A percentile compares a stretch with the other conserved stretches of the same genome.
These are phyloP conservation scores for Empis livida DNA, from an alignment of 2,888 invertebrate species.

Conservation along the genomic window DNA sequence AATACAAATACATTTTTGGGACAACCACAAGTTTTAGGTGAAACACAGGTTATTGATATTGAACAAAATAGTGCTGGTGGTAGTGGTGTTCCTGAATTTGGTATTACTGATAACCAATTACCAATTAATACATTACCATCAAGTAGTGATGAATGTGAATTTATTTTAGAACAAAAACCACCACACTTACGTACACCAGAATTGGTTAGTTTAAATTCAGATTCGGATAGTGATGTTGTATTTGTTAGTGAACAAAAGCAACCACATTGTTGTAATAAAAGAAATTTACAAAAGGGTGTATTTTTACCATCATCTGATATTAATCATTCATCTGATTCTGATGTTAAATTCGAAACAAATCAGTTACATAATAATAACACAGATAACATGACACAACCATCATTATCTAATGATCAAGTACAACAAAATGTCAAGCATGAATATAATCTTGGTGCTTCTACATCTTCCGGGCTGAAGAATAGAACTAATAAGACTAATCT, in stretches of 20 bases:
- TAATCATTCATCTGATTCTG: slow-evolving; percentile 1
- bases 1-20: not conserved
- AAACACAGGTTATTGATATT: slow-evolving; percentile 9
- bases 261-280: not conserved
- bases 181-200: slow-evolving; percentile 36
- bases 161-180: slow-evolving; percentile 33
- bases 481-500: too few relatives aligned
- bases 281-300: not conserved
- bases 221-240: slow-evolving; percentile 34
- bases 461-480: not conserved
- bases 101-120: not conserved
- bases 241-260: slow-evolving; percentile 23
- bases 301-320: slow-evolving; percentile 1
- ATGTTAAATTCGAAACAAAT: not conserved
- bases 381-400: not conserved
- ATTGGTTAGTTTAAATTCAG: slow-evolving; percentile 30
- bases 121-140: slow-evolving; percentile 11
- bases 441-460: not conserved
- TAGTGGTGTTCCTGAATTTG: too few relatives aligned
- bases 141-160: slow-evolving; percentile 32
- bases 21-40: slow-evolving; percentile 9
- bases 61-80: slow-evolving; percentile 1
- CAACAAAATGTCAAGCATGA: not conserved
- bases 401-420: not conserved
- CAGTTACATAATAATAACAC: too few relatives aligned